A percentile compares a stretch with the other conserved stretches of the same genome.
Evolutionary conservation across 2,888 invertebrate species (phyloP).

Genomic region (Camponotus fellah): DNA sequence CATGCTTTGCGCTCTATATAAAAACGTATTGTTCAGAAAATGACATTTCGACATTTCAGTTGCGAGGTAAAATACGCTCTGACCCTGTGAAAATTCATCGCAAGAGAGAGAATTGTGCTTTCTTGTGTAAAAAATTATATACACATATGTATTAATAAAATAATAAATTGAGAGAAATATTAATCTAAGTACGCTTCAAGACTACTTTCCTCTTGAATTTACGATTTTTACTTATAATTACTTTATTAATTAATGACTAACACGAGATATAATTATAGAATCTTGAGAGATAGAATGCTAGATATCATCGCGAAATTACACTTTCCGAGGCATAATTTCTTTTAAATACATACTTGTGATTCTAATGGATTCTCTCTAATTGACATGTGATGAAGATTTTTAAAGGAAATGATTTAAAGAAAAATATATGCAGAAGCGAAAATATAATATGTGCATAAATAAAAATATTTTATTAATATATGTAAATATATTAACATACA

Average conservation of each 20-base stretch:
- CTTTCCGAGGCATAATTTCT: not conserved
- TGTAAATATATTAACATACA: slow-evolving; percentile 2
- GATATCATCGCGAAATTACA: slow-evolving; percentile 11
- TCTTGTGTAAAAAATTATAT: not conserved
- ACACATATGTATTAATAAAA: not conserved
- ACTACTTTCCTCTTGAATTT: not conserved
- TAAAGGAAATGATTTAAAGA: not conserved
- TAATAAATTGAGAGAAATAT: not conserved
- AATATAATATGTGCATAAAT: not conserved
- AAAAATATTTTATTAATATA: not conserved
- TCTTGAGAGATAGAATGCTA: not conserved
- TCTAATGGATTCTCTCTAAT: not conserved
- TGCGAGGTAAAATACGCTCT: slow-evolving; percentile 11
- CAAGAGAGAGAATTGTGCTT: not conserved
- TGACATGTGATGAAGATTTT: not conserved
- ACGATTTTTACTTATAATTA: not conserved
- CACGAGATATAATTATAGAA: not conserved
- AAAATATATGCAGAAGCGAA: not conserved
- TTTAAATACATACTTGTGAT: not conserved
- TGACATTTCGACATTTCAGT: slow-evolving; percentile 22
- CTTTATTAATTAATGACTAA: slow-evolving; percentile 22
- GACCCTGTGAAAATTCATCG: slow-evolving; percentile 10
- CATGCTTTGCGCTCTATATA: slow-evolving; percentile 20
- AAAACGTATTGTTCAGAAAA: slow-evolving; percentile 26
- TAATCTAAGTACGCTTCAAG: not conserved